Conservation (phyloP, 1,140 invertebrate species). For the Subanguina moxae region DNA sequence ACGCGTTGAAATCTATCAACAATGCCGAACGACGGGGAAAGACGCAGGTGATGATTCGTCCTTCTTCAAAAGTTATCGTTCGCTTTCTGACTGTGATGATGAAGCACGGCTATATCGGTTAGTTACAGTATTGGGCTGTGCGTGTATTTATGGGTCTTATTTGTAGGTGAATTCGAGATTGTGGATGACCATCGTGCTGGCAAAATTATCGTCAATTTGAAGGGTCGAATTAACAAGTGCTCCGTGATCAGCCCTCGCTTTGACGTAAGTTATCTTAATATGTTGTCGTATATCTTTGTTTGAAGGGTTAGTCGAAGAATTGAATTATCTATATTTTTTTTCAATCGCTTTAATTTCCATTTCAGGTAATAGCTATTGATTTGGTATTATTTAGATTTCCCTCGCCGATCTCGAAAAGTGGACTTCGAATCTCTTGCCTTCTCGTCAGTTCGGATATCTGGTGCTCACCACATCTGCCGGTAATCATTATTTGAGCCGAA, state of each 20-base stretch:
- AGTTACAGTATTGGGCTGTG: neutral
- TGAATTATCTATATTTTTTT: too few relatives aligned
- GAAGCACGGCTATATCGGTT: slow-evolving; percentile 78
- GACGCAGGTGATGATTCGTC: slow-evolving; percentile 91
- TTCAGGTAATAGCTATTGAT: too few relatives aligned
- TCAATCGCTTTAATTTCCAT: too few relatives aligned
- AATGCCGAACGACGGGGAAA: slow-evolving; percentile 98
- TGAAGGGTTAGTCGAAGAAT: too few relatives aligned
- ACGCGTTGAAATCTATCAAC: slow-evolving; percentile 95
- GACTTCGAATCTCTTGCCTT: slow-evolving; percentile 93
- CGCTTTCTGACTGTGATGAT: slow-evolving; percentile 99
- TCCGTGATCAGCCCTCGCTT: slow-evolving; percentile 72
- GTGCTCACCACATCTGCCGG: slow-evolving; percentile 97
- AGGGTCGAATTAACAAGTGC: slow-evolving; percentile 90
- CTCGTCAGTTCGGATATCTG: slow-evolving; percentile 98
- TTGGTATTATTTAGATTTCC: slow-evolving; percentile 68
- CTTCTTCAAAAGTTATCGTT: slow-evolving; percentile 96
- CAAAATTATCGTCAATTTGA: slow-evolving; percentile 98
- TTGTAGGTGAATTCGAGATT: slow-evolving; percentile 91
- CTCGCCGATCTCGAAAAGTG: slow-evolving; percentile 95
- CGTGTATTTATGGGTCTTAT: slow-evolving; percentile 12
- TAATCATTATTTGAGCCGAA: neutral
- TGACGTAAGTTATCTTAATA: too few relatives aligned
- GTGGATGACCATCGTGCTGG: slow-evolving; percentile 97
- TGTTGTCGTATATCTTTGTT: too few relatives aligned